Base-by-base conservation (phyloP, 1,140 invertebrate species). In the Elymnias hypermnestra region DNA sequence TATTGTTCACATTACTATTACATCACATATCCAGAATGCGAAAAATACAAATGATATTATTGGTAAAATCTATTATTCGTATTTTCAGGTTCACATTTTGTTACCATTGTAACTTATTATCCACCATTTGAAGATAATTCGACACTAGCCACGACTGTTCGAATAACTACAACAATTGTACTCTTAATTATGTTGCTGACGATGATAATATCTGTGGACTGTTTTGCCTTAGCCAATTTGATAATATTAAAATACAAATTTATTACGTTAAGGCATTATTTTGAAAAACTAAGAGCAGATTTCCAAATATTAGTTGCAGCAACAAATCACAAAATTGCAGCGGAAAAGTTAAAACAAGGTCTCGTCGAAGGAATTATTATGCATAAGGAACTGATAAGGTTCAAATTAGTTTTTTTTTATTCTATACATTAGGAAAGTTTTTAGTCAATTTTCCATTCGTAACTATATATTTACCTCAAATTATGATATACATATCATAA, bases 221-320 rank as follows among this genome's bases (percentile, higher is more conserved):
- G 60, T 0, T 73, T 71, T 37, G 70, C 69, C 4, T 63, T 83
- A 52, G 44, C 61, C 0, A 65, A 61, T 43, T 44, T 83, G 6
- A 78, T 83, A 4, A 79, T 82, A 38, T 74, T 66, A 17, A 82
- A 79, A 37, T 78, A 83, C 37, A 84, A 84, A 46, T 69, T 82
- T 23, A 78, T 81, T 14, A 73, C 75, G 1, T 37, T 84, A 21
- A 65, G 61, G 38, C 47, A 69, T 19, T 84, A 82, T 36, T 78
- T 84, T 13, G 66, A 74, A 31, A 67, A 53, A 1, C 43, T 84
- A 12, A 53, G 57, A 6, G 33, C 49, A 13, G 58, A 73, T 10
- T 63, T 72, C 40, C 44, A 67, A 13, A 41, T 10, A 14, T 47
- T 61, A 9, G 44, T 54, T 14, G n/a, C 49, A 21, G n/a, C 13